Evolutionary conservation across 1,140 invertebrate genomes (phyloP), one percentile per base, ranked within the genome.

Genomic region (Penaeus vannamei): DNA sequence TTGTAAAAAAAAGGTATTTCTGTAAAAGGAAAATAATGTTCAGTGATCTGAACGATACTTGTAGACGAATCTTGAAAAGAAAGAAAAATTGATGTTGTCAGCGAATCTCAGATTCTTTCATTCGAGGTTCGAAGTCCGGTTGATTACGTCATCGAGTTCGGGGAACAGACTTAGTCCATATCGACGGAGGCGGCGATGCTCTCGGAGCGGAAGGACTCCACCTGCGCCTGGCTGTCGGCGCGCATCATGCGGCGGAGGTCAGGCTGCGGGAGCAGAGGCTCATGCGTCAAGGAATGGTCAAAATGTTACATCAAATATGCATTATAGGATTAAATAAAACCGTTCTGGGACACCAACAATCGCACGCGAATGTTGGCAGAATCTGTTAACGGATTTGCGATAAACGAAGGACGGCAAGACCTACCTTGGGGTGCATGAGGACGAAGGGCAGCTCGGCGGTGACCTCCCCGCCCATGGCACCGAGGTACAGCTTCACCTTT

Each of bases 401-500:
- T 12, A 26, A 26, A 32, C 32, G 69, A 76, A 36, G 69, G 14
- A 36, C 26, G 10, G 22, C 17, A 12, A 82, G 29, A 85, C 84
- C 87, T 92, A 93, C 93, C 94, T 99, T 99, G 4, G 98, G 97
- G 93, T 99, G 97, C 96, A 99, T 99, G 64, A 99, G 93, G 72
- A 99, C 97, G 93, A 99, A 99, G 79, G 53, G 53, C 5, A 53
- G 53, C 53, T 53, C 53, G 53, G 53, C 53, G 53, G 53, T 53
- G 53, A 53, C 53, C 53, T 53, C 53, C 12, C 53, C 53, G 53
- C 53, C 53, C 53, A 53, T 53, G 53, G 97, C 97, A 32, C 98
- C 98, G 89, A 99, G 93, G 92, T 97, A 98, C 20, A 99, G 94
- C 94, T 99, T 98, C 14, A 99, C 98, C 94, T 99, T 99, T 14